Evolutionary conservation across 1,140 invertebrate genomes (phyloP).

Genomic region (Zaprionus kolodkinae): DNA sequence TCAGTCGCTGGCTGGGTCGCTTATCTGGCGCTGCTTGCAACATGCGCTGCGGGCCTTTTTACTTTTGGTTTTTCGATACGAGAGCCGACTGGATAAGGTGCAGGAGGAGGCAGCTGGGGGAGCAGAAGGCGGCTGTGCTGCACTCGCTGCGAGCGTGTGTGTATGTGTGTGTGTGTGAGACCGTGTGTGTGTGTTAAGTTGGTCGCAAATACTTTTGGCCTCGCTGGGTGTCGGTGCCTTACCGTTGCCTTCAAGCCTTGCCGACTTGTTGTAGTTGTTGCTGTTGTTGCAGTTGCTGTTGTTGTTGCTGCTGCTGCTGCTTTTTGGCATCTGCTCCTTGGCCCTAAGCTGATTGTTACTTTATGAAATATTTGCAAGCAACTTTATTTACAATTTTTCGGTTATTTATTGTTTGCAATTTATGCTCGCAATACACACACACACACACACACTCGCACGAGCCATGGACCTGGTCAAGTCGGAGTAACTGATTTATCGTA

Average conservation of each 20-base stretch:
- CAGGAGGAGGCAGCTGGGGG: conserved; percentile 20
- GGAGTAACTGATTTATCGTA: conserved; percentile 73
- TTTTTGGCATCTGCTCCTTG: conserved; percentile 80
- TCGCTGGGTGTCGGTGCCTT: conserved; percentile 74
- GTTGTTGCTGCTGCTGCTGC: conserved; percentile 41
- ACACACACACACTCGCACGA: conserved; percentile 25
- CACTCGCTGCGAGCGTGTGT: conserved; percentile 50
- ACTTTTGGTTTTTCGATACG: conserved; percentile 81
- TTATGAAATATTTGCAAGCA: conserved; percentile 81
- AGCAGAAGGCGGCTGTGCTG: conserved; percentile 38
- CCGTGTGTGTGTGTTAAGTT: conserved; percentile 66
- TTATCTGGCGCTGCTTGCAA: conserved; percentile 79
- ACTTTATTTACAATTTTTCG: conserved; percentile 83
- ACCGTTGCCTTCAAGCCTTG: conserved; percentile 50
- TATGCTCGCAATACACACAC: conserved; percentile 69
- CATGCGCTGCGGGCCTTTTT: conserved; percentile 75
- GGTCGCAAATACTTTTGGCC: conserved; percentile 78
- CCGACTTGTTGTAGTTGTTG: conserved; percentile 31
- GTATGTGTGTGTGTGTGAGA: conserved; percentile 21
- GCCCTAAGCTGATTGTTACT: conserved; percentile 77
- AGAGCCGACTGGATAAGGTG: conserved; percentile 53
- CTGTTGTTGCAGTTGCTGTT: conserved; percentile 33
- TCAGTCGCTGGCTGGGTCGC: conserved; percentile 51
- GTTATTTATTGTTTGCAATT: conserved; percentile 83
- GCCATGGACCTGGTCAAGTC: conserved; percentile 58